Evolutionary conservation across 2,888 invertebrate species (phyloP), one percentile per base, ranked within the genome.

Genomic region (Melanotus villosus): DNA sequence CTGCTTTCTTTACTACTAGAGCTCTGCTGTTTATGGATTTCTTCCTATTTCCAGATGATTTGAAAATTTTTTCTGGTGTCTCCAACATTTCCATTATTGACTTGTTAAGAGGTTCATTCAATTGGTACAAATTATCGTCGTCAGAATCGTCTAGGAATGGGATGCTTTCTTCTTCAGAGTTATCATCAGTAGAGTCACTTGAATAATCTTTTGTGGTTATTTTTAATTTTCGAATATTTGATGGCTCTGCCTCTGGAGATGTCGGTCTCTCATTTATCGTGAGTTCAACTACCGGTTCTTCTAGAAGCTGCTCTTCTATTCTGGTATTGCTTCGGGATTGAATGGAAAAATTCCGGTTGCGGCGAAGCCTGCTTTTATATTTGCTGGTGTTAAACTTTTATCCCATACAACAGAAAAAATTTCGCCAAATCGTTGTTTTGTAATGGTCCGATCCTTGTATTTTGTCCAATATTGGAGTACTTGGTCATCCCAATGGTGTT

Each of bases 401-500:
- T 12, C 71, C 78, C 78, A 80, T 26, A 74, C 79, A 52, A 68
- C 68, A 6, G 70, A 65, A 56, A 65, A 74, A 67, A 71, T 71
- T 64, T 56, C 65, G 30, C 77, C 78, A 75, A 82, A 81, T 38
- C 78, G 54, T 64, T 73, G 74, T 75, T 80, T 80, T 9, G 72
- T 79, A n/a, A 79, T 71, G 60, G 43, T 69, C 57, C 77, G 69
- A 52, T 76, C 76, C 41, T 74, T 69, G 66, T 79, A 68, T 18
- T 69, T 71, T 18, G 75, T 68, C 78, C 77, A 81, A 68, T 77
- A 81, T 47, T 56, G 68, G 9, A 80, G 52, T 7, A 81, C 75
- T 74, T 81, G 78, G 50, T 78, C 73, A 68, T 82, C 80, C 81
- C 82, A 83, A 70, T 78, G 75, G 62, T 77, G 65, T 71, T 82